These are phyloP conservation scores for Malthinus seriepunctatus DNA, from an alignment of 2,888 invertebrate genomes.

Conservation along the genomic window DNA sequence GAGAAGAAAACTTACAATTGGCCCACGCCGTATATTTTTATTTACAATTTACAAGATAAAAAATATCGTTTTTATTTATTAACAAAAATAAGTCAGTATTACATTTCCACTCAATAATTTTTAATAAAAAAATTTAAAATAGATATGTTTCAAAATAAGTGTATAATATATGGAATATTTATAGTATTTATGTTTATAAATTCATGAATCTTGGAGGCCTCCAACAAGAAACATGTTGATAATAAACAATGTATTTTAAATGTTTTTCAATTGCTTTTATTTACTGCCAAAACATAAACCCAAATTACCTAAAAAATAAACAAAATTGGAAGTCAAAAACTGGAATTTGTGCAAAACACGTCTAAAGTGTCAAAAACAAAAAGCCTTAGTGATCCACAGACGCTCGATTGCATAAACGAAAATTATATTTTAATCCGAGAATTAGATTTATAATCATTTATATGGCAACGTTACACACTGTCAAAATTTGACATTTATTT, in stretches of 20 bases:
- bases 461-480: no score
- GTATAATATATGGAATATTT: slow-evolving; percentile 45
- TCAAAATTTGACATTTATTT: no score
- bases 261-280: slow-evolving; percentile 32
- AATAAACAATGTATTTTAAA: slow-evolving; percentile 51
- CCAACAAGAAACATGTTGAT: slow-evolving; percentile 50
- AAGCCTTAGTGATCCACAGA: no score
- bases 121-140: slow-evolving; percentile 32
- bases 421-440: no score
- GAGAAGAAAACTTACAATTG: no score
- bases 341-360: no score
- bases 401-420: no score
- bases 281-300: neutral
- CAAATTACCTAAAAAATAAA: no score
- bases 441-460: no score
- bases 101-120: slow-evolving; percentile 33
- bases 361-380: no score
- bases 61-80: slow-evolving; percentile 28
- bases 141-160: slow-evolving; percentile 48
- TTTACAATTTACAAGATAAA: slow-evolving; percentile 33
- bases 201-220: slow-evolving; percentile 50
- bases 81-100: slow-evolving; percentile 33
- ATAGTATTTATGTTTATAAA: slow-evolving; percentile 42
- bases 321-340: no score
- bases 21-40: slow-evolving; percentile 19